Conservation (phyloP, 2,888 invertebrate species). For the Ptilodon capucinus region DNA sequence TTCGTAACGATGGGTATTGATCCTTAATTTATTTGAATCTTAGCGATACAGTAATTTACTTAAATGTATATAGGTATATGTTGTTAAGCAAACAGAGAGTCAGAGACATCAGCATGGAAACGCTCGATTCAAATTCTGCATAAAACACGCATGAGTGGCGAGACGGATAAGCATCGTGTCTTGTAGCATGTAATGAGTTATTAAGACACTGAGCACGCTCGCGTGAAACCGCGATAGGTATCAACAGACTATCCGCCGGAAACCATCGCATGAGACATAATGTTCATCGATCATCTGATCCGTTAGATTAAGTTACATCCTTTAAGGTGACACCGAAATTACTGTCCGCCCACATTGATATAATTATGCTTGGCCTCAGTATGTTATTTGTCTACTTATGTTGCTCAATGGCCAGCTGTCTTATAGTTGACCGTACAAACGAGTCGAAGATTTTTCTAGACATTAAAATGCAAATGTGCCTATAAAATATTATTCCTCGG, state of each 20-base stretch:
- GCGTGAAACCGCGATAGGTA: conserved; percentile 55
- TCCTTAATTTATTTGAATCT: too few species aligned
- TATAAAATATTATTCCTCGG: not conserved
- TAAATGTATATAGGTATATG: too few species aligned
- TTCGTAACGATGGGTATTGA: not conserved
- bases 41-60: not conserved
- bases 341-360: not conserved
- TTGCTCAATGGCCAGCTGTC: not conserved
- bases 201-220: conserved; percentile 66
- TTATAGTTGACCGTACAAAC: not conserved
- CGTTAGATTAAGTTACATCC: conserved; percentile 31
- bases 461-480: not conserved
- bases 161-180: conserved; percentile 20
- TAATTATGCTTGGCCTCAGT: too few species aligned
- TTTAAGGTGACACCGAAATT: conserved; percentile 6
- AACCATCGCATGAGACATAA: conserved; percentile 31
- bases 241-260: conserved; percentile 68
- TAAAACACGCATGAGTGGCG: conserved; percentile 22
- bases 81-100: not conserved
- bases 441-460: not conserved
- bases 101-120: conserved; percentile 16
- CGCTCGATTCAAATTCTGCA: conserved; percentile 17
- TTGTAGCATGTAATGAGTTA: conserved; percentile 50
- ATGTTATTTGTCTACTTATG: not conserved
- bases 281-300: conserved; percentile 28